phyloP scores from a whole-genome alignment of 2,888 invertebrate genomes.

The Tuta absoluta region DNA sequence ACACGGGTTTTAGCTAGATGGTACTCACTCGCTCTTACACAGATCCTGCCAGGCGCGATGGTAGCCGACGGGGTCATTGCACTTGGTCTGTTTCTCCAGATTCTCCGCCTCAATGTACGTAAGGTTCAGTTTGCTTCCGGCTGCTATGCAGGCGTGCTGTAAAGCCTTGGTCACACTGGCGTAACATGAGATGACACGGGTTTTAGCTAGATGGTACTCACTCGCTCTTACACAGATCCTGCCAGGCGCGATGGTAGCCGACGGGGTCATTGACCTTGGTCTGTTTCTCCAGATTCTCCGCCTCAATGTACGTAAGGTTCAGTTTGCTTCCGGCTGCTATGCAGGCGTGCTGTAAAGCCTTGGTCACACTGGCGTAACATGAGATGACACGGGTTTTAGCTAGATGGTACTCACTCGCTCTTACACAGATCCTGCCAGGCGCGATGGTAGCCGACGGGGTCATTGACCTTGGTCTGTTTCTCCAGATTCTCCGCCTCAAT shows the following conservation, averaged over 20 bases:
- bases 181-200: too few species aligned
- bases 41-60: too few species aligned
- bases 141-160: slow-evolving; percentile 94
- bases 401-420: slow-evolving; percentile 84
- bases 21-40: slow-evolving; percentile 89
- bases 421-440: slow-evolving; percentile 97
- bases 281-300: slow-evolving; percentile 90
- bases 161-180: slow-evolving; percentile 97
- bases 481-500: slow-evolving; percentile 96
- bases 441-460: slow-evolving; percentile 93
- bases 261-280: slow-evolving; percentile 89
- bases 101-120: slow-evolving; percentile 96
- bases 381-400: too few species aligned
- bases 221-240: slow-evolving; percentile 93
- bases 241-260: slow-evolving; percentile 96
- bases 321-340: slow-evolving; percentile 92
- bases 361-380: slow-evolving; percentile 98
- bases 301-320: slow-evolving; percentile 94
- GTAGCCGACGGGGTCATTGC: slow-evolving; percentile 90
- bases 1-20: too few species aligned
- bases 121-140: slow-evolving; percentile 91
- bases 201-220: slow-evolving; percentile 77
- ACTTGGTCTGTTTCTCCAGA: slow-evolving; percentile 88
- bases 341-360: slow-evolving; percentile 96
- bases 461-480: slow-evolving; percentile 83